phyloP scores from a whole-genome alignment of 2,113 vertebrate genomes.

The Catagonus wagneri region DNA sequence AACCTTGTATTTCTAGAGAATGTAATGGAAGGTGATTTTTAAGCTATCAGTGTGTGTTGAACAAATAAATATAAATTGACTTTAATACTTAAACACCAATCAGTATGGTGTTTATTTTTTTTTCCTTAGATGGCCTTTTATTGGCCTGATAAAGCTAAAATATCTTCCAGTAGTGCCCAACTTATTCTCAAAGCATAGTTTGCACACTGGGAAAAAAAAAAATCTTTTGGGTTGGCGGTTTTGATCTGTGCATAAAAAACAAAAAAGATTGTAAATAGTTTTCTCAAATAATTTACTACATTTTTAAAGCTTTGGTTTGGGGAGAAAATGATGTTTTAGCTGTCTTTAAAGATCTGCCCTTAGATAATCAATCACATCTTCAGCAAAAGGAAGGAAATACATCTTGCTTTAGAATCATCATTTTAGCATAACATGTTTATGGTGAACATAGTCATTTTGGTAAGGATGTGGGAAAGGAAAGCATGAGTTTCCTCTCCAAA shows the following conservation, averaged over 20 bases:
- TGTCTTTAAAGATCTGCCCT: constrained; percentile 34
- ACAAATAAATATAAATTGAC: constrained; percentile 52
- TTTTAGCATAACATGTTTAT: constrained; percentile 52
- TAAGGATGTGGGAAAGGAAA: constrained; percentile 80
- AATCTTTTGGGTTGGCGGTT: constrained; percentile 36
- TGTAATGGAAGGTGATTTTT: neutral
- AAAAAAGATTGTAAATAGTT: constrained; percentile 50
- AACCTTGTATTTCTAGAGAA: constrained; percentile 1
- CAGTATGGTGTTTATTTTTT: neutral
- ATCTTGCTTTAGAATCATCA: constrained; percentile 53
- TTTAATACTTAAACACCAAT: constrained; percentile 2
- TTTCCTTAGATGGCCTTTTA: neutral
- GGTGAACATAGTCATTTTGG: constrained; percentile 59
- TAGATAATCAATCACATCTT: constrained; percentile 55
- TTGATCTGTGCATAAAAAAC: constrained; percentile 35
- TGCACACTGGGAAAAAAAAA: neutral
- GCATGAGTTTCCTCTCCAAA: constrained; percentile 62
- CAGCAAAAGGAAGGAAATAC: constrained; percentile 71
- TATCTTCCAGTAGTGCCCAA: constrained; percentile 1
- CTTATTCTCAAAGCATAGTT: neutral
- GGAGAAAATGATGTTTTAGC: neutral
- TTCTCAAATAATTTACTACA: constrained; percentile 46
- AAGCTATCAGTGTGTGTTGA: neutral
- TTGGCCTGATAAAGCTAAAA: constrained; percentile 30
- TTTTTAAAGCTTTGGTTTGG: constrained; percentile 59